Percentiles rank a stretch among this genome's conserved stretches.
Conservation (phyloP, 2,797 vertebrate species). For the Propithecus perrieri region DNA sequence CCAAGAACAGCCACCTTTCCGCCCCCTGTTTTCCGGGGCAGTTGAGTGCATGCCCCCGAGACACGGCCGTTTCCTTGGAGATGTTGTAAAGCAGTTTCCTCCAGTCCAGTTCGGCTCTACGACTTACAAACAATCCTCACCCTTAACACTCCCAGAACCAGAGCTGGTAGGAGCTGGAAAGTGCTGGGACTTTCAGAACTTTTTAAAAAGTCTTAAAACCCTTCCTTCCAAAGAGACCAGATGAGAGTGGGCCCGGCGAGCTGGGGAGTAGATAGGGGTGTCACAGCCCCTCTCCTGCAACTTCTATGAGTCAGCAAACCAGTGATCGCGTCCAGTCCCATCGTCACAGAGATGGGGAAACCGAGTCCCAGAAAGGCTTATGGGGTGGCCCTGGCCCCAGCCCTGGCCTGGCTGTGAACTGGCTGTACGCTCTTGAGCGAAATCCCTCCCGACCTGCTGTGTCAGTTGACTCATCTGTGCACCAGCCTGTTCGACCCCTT, state of each 20-base stretch:
- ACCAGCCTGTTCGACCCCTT: accelerated
- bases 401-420: neutral
- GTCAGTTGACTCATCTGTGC: neutral
- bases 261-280: neutral
- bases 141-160: neutral
- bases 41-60: accelerated
- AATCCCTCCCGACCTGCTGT: neutral
- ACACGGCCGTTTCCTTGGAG: neutral
- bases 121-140: neutral
- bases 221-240: neutral
- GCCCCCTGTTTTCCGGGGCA: neutral
- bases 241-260: accelerated
- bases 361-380: neutral
- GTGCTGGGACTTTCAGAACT: neutral
- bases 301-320: neutral
- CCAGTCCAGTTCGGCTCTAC: neutral
- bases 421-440: neutral
- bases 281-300: neutral
- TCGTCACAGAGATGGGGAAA: neutral
- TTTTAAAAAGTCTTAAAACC: neutral
- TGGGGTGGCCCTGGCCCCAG: accelerated
- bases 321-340: no score
- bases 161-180: neutral
- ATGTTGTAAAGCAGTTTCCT: neutral
- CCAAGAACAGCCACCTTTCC: neutral